phyloP scores from a whole-genome alignment of 35 echinoderm and acorn worm genomes.

The Ophiothrix spiculata region DNA sequence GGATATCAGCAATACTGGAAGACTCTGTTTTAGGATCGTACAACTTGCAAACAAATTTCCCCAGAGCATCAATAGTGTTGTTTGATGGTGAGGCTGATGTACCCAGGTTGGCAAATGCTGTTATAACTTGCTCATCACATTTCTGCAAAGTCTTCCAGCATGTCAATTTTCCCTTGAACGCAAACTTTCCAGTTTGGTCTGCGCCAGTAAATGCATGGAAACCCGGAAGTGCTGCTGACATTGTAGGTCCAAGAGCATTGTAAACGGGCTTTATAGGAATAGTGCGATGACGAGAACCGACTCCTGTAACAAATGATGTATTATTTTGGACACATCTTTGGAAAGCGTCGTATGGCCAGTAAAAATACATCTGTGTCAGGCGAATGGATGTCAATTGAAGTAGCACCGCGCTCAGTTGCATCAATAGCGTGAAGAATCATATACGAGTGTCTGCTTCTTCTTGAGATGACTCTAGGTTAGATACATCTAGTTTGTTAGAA shows the following conservation, averaged over 20 bases:
- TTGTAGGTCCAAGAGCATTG: conserved; percentile 4
- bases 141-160: not conserved
- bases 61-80: not conserved
- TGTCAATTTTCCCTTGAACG: not conserved
- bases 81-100: not conserved
- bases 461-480: conserved; percentile 10
- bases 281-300: not conserved
- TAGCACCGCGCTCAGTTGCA: conserved; percentile 23
- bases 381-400: conserved; percentile 1
- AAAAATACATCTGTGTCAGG: conserved; percentile 56
- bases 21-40: not conserved
- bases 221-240: not conserved
- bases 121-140: not conserved
- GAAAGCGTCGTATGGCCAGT: conserved; percentile 20
- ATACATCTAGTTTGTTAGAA: conserved; percentile 9
- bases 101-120: not conserved
- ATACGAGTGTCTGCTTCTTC: conserved; percentile 30
- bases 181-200: conserved; percentile 7
- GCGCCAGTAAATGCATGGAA: conserved; percentile 10
- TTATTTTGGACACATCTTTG: conserved; percentile 6
- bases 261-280: conserved; percentile 1
- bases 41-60: not conserved
- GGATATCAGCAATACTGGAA: not conserved
- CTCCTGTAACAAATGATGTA: not conserved
- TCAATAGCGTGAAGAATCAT: conserved; percentile 28